Conservation (phyloP, 2,797 vertebrate genomes). For the Sternarchorhynchus goeldii region DNA sequence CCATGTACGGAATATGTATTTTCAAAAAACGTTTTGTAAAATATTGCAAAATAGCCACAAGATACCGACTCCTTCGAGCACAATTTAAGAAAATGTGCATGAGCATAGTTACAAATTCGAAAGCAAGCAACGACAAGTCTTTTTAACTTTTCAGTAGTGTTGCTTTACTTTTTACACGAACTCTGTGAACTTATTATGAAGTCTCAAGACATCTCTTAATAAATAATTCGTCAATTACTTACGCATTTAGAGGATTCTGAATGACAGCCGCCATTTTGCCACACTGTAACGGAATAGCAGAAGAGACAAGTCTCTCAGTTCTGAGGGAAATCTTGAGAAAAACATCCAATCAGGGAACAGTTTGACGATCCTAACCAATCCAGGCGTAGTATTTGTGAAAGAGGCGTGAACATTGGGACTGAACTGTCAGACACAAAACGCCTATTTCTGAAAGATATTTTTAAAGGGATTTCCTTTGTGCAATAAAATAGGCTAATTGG, state of each 20-base stretch:
- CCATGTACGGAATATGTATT: neutral
- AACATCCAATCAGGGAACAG: constrained; percentile 78
- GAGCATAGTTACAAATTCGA: neutral
- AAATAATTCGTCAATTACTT: constrained; percentile 84
- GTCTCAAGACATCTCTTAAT: constrained; percentile 60
- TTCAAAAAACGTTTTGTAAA: neutral
- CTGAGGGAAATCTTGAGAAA: constrained; percentile 91
- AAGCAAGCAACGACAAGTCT: neutral
- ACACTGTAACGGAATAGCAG: constrained; percentile 99
- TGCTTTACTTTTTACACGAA: constrained; percentile 43
- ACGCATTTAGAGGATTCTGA: constrained; percentile 99
- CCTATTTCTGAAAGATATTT: constrained; percentile 56
- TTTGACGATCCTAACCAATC: constrained; percentile 84
- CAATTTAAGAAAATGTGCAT: neutral
- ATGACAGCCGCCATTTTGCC: constrained; percentile 99
- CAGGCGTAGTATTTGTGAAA: constrained; percentile 45
- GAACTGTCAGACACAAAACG: constrained; percentile 93
- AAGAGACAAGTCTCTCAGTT: constrained; percentile 84
- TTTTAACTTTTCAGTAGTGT: constrained; percentile 51
- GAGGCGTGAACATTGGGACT: constrained; percentile 80
- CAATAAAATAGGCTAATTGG: constrained; percentile 66
- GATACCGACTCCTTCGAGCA: constrained; percentile 7
- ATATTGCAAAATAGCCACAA: neutral
- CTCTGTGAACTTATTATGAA: constrained; percentile 50
- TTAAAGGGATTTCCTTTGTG: constrained; percentile 92